phyloP scores from a whole-genome alignment of 2,113 vertebrate genomes.

The Todiramphus saurophagus region DNA sequence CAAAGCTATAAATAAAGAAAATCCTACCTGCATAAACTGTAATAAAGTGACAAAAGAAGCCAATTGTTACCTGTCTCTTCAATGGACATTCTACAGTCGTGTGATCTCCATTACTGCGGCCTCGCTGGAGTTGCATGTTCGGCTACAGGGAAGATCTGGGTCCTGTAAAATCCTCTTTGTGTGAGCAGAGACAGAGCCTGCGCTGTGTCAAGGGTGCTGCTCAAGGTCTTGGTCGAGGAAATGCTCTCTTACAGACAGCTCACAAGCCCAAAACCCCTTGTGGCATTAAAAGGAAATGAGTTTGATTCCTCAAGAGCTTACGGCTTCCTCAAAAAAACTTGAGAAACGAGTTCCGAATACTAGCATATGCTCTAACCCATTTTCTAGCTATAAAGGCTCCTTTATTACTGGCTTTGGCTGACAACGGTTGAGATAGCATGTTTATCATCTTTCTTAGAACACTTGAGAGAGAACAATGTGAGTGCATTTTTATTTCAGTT shows the following conservation, averaged over 20 bases:
- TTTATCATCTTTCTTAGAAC: conserved; percentile 31
- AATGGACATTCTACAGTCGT: background rate
- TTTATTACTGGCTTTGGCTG: conserved; percentile 14
- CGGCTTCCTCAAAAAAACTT: background rate
- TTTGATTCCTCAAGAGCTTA: background rate
- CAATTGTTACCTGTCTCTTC: background rate
- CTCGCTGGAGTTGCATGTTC: background rate
- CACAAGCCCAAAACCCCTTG: background rate
- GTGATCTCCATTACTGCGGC: background rate
- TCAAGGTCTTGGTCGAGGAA: background rate
- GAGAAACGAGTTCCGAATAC: background rate
- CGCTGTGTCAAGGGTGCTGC: background rate
- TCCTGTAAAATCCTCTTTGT: background rate
- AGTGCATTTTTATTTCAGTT: conserved; percentile 14
- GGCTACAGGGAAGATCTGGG: background rate
- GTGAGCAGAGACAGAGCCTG: fast-evolving
- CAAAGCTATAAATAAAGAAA: background rate
- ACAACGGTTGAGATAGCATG: background rate
- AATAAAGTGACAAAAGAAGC: background rate
- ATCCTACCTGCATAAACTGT: background rate
- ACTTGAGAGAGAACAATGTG: conserved; percentile 53
- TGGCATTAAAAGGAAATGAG: background rate
- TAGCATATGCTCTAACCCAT: background rate
- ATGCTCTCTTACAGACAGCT: background rate
- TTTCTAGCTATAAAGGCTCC: background rate